These are phyloP conservation scores for Heliothis virescens DNA, from an alignment of 1,140 invertebrate genomes.

Conservation along the genomic window DNA sequence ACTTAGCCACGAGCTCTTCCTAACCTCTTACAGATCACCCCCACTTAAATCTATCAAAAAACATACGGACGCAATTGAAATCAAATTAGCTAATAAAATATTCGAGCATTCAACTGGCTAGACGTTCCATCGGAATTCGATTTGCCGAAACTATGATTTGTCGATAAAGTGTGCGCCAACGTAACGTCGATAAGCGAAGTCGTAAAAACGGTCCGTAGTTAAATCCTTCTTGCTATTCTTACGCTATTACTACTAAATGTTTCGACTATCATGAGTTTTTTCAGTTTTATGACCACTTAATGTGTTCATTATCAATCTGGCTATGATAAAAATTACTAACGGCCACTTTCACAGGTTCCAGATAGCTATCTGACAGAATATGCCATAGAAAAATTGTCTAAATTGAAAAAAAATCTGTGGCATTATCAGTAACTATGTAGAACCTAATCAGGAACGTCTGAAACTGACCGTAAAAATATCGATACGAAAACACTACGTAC, in stretches of 20 bases:
- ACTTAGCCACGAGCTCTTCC: no score
- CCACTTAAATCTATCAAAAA: background rate
- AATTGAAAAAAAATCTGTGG: no score
- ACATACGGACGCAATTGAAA: background rate
- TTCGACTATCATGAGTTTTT: background rate
- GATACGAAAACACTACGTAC: no score
- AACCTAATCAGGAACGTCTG: no score
- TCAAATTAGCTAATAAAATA: background rate
- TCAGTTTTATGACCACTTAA: background rate
- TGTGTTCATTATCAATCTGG: background rate
- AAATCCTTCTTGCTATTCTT: background rate
- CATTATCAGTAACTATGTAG: no score
- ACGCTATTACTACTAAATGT: constrained; percentile 9
- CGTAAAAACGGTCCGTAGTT: constrained; percentile 1
- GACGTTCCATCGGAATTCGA: constrained; percentile 22
- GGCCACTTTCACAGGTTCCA: no score
- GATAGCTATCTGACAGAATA: no score
- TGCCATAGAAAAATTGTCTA: no score
- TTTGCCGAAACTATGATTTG: constrained; percentile 32
- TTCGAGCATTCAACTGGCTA: constrained; percentile 11
- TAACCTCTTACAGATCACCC: background rate
- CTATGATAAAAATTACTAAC: no score
- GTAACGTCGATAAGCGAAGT: background rate
- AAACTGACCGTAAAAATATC: background rate
- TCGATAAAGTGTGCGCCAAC: background rate